Evolutionary conservation across 2,888 invertebrate genomes (phyloP), one percentile per base, ranked within the genome.

Genomic region (Eupithecia subfuscata): DNA sequence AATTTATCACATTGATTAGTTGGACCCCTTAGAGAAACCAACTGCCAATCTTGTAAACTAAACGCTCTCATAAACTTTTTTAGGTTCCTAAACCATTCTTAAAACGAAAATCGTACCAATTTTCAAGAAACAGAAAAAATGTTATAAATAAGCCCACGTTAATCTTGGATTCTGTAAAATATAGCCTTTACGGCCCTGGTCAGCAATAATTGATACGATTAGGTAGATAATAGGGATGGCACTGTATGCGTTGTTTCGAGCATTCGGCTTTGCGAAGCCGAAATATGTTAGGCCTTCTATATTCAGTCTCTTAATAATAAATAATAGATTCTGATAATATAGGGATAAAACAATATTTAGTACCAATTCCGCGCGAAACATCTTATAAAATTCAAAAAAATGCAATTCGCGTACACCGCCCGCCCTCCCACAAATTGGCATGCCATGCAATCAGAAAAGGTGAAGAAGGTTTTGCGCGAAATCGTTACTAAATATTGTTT

Each of bases 181-280:
- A 67, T 67, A 43, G 34, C 69, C 45, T 37, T 37, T 65, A 67
- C 22, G 25, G 18, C 45, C 7, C n/a, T 52, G 69, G 69, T 69
- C 73, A 73, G 73, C 65, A 74, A 70, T 65, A 70, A 70, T 70
- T 74, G 70, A 74, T 70, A 40, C 64, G 64, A 74, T 74, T 64
- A 40, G 67, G 37, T 67, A 37, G 34, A 34, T 40, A 67, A 34
- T 22, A 67, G 40, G 22, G 37, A 67, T 67, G 67, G 34, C 8
- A 18, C 52, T 18, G 34, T 0, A 9, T 18, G 18, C 64, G 34
- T 18, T 64, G 16, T 64, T 64, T 64, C 18, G 34, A 6, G 64
- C 16, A 18, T 64, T 64, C 64, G 64, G 64, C 22, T 64, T 64
- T 18, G 12, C 64, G 9, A 64, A 34, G 34, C 34, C 64, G 64